These are phyloP conservation scores for Marisa cornuarietis DNA, from an alignment of 1,140 invertebrate species.

Conservation along the genomic window DNA sequence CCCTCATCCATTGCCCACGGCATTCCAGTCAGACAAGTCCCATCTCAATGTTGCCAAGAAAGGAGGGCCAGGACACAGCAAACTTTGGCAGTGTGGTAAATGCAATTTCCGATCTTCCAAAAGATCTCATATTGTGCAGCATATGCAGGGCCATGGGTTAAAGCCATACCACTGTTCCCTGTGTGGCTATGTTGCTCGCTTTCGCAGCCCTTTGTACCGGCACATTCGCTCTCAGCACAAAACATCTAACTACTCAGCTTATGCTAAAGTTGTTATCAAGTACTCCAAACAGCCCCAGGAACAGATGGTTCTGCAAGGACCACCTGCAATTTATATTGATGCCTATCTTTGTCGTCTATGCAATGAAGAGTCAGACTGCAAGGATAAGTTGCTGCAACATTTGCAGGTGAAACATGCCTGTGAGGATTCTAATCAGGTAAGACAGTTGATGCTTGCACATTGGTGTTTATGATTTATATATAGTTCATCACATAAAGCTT, in stretches of 20 bases:
- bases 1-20: neutral
- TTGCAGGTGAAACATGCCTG: slow-evolving; percentile 36
- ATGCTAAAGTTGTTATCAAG: slow-evolving; percentile 39
- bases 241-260: slow-evolving; percentile 23
- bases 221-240: slow-evolving; percentile 51
- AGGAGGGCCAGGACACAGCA: slow-evolving; percentile 10
- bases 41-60: neutral
- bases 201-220: slow-evolving; percentile 48
- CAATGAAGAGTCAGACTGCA: slow-evolving; percentile 43
- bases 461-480: too few species aligned
- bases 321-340: slow-evolving; percentile 31
- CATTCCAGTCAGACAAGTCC: neutral
- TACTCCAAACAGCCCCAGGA: slow-evolving; percentile 20
- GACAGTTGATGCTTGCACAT: slow-evolving; percentile 19
- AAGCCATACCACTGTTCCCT: slow-evolving; percentile 53
- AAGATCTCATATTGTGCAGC: slow-evolving; percentile 48
- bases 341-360: slow-evolving; percentile 53
- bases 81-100: slow-evolving; percentile 58
- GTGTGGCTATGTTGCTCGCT: slow-evolving; percentile 51
- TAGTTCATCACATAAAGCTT: too few species aligned
- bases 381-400: slow-evolving; percentile 31
- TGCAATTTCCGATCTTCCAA: slow-evolving; percentile 51
- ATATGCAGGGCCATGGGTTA: slow-evolving; percentile 51
- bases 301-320: slow-evolving; percentile 10
- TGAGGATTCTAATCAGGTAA: slow-evolving; percentile 37